Evolutionary conservation across 2,888 invertebrate species (phyloP).

Genomic region (Philhelius pedissequus): DNA sequence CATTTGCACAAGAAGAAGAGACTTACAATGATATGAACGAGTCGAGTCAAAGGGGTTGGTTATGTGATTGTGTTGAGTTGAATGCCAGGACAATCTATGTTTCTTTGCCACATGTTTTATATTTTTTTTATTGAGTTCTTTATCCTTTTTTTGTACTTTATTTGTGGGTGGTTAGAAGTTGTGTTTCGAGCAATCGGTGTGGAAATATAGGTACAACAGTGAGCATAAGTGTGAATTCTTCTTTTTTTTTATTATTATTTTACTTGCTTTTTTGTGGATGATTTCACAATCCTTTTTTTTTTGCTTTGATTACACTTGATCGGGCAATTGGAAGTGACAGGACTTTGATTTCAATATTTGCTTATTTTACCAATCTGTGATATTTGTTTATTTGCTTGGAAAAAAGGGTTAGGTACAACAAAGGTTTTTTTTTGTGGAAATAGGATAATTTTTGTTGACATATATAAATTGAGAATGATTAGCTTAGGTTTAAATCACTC

Average conservation of each 20-base stretch:
- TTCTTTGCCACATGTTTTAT: conserved; percentile 61
- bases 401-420: conserved; percentile 39
- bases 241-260: conserved; percentile 4
- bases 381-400: conserved; percentile 27
- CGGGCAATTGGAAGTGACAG: conserved; percentile 59
- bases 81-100: conserved; percentile 21
- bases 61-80: not conserved
- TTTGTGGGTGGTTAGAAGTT: conserved; percentile 6
- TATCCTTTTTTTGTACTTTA: not conserved
- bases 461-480: not conserved
- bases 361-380: not conserved
- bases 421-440: not conserved
- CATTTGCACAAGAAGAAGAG: not conserved
- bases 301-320: conserved; percentile 59
- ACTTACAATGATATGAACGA: too few relatives aligned
- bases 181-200: conserved; percentile 30
- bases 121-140: conserved; percentile 5
- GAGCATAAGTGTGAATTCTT: conserved; percentile 28
- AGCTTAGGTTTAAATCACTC: not conserved
- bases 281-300: conserved; percentile 48
- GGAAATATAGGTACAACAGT: not conserved
- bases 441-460: conserved; percentile 24
- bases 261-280: conserved; percentile 1
- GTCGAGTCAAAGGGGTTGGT: not conserved
- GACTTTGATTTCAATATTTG: conserved; percentile 23